These are phyloP conservation scores for Rhamnusium bicolor DNA, from an alignment of 2,888 invertebrate genomes.

Conservation along the genomic window DNA sequence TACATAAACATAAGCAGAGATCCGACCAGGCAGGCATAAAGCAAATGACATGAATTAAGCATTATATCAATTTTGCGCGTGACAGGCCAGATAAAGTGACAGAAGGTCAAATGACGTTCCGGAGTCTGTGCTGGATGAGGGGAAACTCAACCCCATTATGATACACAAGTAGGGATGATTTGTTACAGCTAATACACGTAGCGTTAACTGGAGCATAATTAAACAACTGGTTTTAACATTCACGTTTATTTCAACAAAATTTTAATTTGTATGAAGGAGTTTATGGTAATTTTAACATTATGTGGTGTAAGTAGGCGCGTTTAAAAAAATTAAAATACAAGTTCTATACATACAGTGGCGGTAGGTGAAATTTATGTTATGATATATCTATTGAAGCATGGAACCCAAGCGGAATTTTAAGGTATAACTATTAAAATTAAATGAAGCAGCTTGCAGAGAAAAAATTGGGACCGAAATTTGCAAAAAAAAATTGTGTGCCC, in stretches of 20 bases:
- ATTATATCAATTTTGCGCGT: conserved; percentile 71
- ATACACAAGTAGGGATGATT: conserved; percentile 53
- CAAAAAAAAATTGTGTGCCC: too few species aligned
- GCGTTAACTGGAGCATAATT: conserved; percentile 43
- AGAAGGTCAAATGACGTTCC: conserved; percentile 69
- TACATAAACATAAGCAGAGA: conserved; percentile 67
- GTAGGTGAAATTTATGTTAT: too few species aligned
- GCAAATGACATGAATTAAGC: conserved; percentile 69
- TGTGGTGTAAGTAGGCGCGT: not conserved
- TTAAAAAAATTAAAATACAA: too few species aligned
- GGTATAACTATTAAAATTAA: too few species aligned
- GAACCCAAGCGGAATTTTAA: too few species aligned
- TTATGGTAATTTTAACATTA: not conserved
- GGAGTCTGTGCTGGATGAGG: conserved; percentile 52
- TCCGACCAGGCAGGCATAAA: conserved; percentile 55
- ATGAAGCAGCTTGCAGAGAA: too few species aligned
- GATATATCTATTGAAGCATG: too few species aligned
- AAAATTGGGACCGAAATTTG: too few species aligned
- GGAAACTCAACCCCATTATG: conserved; percentile 49
- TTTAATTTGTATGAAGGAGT: not conserved
- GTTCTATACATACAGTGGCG: too few species aligned
- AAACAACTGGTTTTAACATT: conserved; percentile 22
- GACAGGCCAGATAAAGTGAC: conserved; percentile 69
- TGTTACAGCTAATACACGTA: conserved; percentile 42
- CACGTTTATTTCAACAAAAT: not conserved